Evolutionary conservation across 2,113 vertebrate genomes (phyloP), one percentile per base, ranked within the genome.

Genomic region (Sitta europaea): DNA sequence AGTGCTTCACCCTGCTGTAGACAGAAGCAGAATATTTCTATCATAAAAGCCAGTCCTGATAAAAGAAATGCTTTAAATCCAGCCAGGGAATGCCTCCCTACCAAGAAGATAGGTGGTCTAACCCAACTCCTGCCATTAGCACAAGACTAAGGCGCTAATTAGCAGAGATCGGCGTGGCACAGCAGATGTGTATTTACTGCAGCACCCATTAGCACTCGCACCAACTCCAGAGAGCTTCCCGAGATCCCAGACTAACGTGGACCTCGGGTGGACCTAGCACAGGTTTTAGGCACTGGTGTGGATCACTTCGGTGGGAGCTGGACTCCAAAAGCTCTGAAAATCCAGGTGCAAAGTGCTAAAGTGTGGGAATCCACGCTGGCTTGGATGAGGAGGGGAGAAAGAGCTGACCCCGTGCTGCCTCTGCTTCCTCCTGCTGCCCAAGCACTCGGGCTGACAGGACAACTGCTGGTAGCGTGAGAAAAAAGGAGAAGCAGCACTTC

Each of bases 1-100:
- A 4, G 2, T 0, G 8, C 68, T 33, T 54, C 88, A 43, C 27
- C 29, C 43, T 4, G 0, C 57, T 20, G 4, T 0, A 14, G 21
- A 24, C 16, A 45, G 2, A 18, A 43, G 3, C n/a, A 1, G 19
- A 63, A 5, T n/a, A 63, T 24, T 72, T 21, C 45, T 33, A 35
- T 10, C 48, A 51, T 8, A 65, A 65, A 75, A 71, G 53, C 27
- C 57, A 63, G 35, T 24, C 45, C 66, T 24, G 43, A 15, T 1
- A 47, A 47, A 51, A 2, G 6, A 67, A 62, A 73, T 4, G 7
- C 35, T 31, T 35, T 22, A 38, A 27, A 43, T 94, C 28, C 51
- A 86, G 50, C 23, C 71, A 67, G 28, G 28, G 51, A 71, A 51
- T 7, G 29, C 40, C 72, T 35, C 40, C 8, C 33, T 51, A 38